A percentile compares a stretch with the other conserved stretches of the same genome.
Conservation (phyloP, 2,113 vertebrate species). For the Chitala chitala region DNA sequence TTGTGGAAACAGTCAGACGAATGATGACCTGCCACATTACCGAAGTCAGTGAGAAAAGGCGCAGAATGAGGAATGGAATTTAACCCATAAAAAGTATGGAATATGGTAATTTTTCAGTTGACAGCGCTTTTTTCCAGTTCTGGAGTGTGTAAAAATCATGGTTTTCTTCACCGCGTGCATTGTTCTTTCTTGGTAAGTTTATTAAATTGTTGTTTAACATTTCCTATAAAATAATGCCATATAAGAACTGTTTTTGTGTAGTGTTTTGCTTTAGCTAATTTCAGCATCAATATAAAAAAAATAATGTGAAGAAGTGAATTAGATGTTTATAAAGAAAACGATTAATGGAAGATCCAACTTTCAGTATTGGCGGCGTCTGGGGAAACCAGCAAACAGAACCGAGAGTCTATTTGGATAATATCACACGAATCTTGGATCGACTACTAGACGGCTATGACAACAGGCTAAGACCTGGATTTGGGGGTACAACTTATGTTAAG, state of each 20-base stretch:
- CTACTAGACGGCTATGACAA: slow-evolving; percentile 93
- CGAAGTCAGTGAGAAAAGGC: slow-evolving; percentile 57
- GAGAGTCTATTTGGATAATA: slow-evolving; percentile 78
- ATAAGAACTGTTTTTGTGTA: background rate
- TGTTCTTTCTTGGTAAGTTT: slow-evolving; percentile 73
- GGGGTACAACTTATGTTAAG: slow-evolving; percentile 63
- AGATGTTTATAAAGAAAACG: background rate
- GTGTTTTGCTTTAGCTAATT: background rate
- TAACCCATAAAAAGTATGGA: slow-evolving; percentile 51
- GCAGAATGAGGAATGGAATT: slow-evolving; percentile 37
- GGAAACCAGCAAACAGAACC: slow-evolving; percentile 56
- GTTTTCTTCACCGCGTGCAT: slow-evolving; percentile 69
- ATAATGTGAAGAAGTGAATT: background rate
- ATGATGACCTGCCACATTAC: slow-evolving; percentile 57
- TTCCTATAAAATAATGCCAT: background rate
- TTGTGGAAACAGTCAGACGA: slow-evolving; percentile 58
- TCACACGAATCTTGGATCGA: slow-evolving; percentile 85
- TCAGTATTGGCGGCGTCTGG: slow-evolving; percentile 62
- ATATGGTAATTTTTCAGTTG: slow-evolving; percentile 59
- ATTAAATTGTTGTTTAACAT: slow-evolving; percentile 32
- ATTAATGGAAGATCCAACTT: slow-evolving; percentile 30
- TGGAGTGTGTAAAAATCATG: slow-evolving; percentile 63
- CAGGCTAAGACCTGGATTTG: slow-evolving; percentile 85
- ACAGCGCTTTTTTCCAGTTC: slow-evolving; percentile 53
- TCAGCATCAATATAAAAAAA: background rate